Evolutionary conservation across 92 coral and sea anemone species (phyloP), one percentile per base, ranked within the genome.

Genomic region (Muricea muricata): DNA sequence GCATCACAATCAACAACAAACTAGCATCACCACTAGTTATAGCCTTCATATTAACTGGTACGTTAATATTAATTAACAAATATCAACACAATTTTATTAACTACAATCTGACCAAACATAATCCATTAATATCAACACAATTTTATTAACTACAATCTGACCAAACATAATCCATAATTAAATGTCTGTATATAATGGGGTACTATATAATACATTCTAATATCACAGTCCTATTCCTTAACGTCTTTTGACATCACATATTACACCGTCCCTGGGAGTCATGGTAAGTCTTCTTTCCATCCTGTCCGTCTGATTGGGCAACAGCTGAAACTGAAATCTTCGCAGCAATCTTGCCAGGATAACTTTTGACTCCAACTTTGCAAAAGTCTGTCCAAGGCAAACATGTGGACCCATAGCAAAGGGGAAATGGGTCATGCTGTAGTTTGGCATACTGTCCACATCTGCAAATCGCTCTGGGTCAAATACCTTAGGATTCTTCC

Each of bases 391-490:
- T 52, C 60, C 60, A 17, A 52, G 4, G 23, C 60, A 52, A 20
- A 17, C 20, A 52, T 25, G 60, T 1, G 60, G 60, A 7, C 60
- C 60, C 18, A 52, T 13, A 10, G 60, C 18, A 52, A 52, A 52
- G 1, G 60, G 60, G 20, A 52, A 52, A 52, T 52, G 60, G 3
- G 14, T 32, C 40, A 69, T 28, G 75, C 28, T 30, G 1, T 13
- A 31, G 42, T 28, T 11, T 12, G 45, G 75, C 1, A 28, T 32
- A 6, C 28, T 69, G 1, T 25, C 18, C 0, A 7, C 17, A 28
- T 28, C 11, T 31, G 46, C 25, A 69, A 69, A 69, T 69, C 75
- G 3, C 14, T 69, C 75, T 7, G 75, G 75, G 75, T 69, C 75
- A 32, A 69, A 69, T 10, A 69, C 42, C 34, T 69, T 33, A 13